phyloP scores from a whole-genome alignment of 2,888 invertebrate genomes.

The Micropterix aruncella region DNA sequence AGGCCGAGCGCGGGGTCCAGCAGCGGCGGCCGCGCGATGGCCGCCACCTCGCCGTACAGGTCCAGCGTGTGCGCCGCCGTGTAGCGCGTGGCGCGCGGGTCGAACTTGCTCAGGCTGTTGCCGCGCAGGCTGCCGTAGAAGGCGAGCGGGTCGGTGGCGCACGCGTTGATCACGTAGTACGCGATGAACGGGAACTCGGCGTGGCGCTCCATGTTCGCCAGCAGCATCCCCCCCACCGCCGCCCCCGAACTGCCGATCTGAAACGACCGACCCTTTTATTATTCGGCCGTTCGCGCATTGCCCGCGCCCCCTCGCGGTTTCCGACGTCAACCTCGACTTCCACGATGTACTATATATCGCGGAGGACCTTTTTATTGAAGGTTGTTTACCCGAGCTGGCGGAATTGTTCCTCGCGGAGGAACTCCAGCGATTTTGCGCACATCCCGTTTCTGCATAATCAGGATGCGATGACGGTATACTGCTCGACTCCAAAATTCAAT shows the following conservation, averaged over 20 bases:
- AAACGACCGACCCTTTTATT: constrained; percentile 25
- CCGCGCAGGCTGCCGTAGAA: constrained; percentile 77
- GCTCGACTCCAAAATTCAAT: too few relatives aligned
- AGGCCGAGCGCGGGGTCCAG: constrained; percentile 62
- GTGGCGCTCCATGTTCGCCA: constrained; percentile 80
- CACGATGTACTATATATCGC: too few relatives aligned
- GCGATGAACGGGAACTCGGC: constrained; percentile 88
- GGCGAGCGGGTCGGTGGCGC: constrained; percentile 70
- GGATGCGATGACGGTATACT: too few relatives aligned
- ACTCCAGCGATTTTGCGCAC: too few relatives aligned
- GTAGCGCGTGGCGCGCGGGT: constrained; percentile 62
- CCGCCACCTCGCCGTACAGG: constrained; percentile 80
- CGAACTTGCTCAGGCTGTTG: constrained; percentile 74
- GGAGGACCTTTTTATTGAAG: too few relatives aligned
- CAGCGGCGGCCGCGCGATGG: constrained; percentile 79
- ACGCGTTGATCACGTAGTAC: constrained; percentile 80
- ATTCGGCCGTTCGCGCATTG: too few relatives aligned
- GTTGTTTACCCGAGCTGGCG: too few relatives aligned
- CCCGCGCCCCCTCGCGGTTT: too few relatives aligned
- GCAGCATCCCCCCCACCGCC: constrained; percentile 68
- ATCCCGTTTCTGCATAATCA: too few relatives aligned
- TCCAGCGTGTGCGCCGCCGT: constrained; percentile 81
- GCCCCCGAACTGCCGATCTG: constrained; percentile 45
- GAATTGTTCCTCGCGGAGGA: too few relatives aligned
- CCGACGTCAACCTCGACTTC: too few relatives aligned